These are phyloP conservation scores for Bursaphelenchus mucronatus DNA, from an alignment of 1,140 invertebrate genomes.

Conservation along the genomic window DNA sequence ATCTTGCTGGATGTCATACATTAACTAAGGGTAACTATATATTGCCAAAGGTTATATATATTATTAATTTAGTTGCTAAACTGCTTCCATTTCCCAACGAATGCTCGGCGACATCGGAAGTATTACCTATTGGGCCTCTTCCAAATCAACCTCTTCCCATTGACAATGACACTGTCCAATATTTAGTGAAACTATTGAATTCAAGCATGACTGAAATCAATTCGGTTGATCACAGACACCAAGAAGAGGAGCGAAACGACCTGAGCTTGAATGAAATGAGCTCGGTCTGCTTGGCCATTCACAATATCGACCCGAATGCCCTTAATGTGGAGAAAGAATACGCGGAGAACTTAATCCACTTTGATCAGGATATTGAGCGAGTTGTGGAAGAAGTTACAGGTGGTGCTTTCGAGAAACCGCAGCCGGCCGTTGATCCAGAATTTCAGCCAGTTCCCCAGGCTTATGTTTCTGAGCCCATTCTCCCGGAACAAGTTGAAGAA, in stretches of 20 bases:
- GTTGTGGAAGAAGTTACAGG: conserved; percentile 20
- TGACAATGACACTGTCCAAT: conserved; percentile 24
- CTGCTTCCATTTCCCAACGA: conserved; percentile 40
- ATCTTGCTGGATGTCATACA: conserved; percentile 38
- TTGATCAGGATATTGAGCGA: conserved; percentile 38
- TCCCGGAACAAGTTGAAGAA: too few relatives aligned
- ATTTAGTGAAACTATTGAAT: conserved; percentile 27
- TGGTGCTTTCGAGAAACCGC: background rate
- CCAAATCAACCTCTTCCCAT: conserved; percentile 22
- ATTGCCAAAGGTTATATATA: conserved; percentile 2
- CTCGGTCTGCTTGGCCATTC: conserved; percentile 32
- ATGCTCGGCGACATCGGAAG: conserved; percentile 27
- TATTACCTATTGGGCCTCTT: conserved; percentile 29
- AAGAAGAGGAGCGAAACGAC: conserved; percentile 39
- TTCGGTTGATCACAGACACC: conserved; percentile 35
- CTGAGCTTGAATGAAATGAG: conserved; percentile 24
- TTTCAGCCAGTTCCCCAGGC: background rate
- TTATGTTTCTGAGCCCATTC: background rate
- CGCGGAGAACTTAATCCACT: conserved; percentile 8
- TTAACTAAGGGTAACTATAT: conserved; percentile 39
- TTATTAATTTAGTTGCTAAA: conserved; percentile 27
- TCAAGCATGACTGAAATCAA: conserved; percentile 20
- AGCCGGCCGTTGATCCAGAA: background rate
- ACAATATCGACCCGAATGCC: conserved; percentile 36
- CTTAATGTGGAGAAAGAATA: conserved; percentile 41